Evolutionary conservation across 1,140 invertebrate genomes (phyloP), one percentile per base, ranked within the genome.

Genomic region (Spodoptera frugiperda): DNA sequence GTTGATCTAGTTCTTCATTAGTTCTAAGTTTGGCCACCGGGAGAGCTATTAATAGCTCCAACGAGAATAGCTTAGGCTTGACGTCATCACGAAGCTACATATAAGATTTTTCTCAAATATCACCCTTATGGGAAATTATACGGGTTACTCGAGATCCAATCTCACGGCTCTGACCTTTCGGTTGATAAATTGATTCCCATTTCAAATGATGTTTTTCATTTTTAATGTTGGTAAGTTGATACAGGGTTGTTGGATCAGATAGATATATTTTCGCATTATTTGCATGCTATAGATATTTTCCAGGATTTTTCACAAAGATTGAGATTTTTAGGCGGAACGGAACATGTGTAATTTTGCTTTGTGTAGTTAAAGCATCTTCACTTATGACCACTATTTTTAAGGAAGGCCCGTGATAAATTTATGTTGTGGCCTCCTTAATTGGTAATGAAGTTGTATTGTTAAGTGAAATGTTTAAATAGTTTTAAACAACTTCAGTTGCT

Each of bases 91-190:
- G 15, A 39, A 39, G 25, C 49, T 53, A 75, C n/a, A 59, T 53
- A 53, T 65, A 30, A 44, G n/a, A 19, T 25, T 44, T 53, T 59
- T 51, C 55, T 53, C n/a, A 33, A 59, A 75, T 63, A 61, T 19
- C 8, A 59, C 54, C 54, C 71, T 49, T 73, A 51, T 51, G 71
- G 71, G 71, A 73, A 73, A 73, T 73, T 59, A 73, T 49, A 46
- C 21, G 46, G 44, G 44, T 0, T 59, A 19, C 17, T 15, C 1
- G 44, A 73, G 44, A 59, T 44, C 21, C 19, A 21, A 51, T 68
- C 65, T 15, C 55, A 9, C 46, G 71, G 21, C 68, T 53, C 30
- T 73, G 71, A 73, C 71, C 71, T 73, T 73, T 73, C 46, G 44
- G 8, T 46, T 61, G 71, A 73, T 73, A 73, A 61, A 73, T 73